Conservation (phyloP, 2,888 invertebrate genomes). For the Geotrupes spiniger region DNA sequence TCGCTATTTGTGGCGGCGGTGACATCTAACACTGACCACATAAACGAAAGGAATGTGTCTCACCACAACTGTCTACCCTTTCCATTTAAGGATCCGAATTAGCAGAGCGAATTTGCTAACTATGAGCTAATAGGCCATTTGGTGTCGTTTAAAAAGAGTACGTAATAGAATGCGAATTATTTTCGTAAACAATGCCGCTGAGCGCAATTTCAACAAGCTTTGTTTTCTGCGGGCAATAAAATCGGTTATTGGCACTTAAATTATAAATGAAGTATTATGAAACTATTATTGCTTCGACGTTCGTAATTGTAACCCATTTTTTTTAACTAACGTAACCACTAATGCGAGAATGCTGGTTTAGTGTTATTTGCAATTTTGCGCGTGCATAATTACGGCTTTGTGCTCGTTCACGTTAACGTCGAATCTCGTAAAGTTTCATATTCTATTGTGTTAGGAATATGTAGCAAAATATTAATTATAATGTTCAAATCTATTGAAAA, state of each 20-base stretch:
- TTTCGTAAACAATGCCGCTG: slow-evolving; percentile 17
- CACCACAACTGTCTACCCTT: slow-evolving; percentile 28
- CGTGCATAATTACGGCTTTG: no score
- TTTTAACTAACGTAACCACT: no score
- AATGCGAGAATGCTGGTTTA: no score
- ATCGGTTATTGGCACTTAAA: slow-evolving; percentile 20
- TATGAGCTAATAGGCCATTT: slow-evolving; percentile 21
- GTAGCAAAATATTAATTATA: no score
- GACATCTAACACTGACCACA: slow-evolving; percentile 42
- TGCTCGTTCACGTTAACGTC: no score
- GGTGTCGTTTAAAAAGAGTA: slow-evolving; percentile 19
- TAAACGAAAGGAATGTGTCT: slow-evolving; percentile 40
- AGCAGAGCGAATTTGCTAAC: slow-evolving; percentile 21
- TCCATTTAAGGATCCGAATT: slow-evolving; percentile 22
- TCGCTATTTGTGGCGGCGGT: slow-evolving; percentile 36
- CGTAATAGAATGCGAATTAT: slow-evolving; percentile 20
- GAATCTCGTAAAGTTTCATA: no score
- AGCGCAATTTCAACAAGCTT: slow-evolving; percentile 2
- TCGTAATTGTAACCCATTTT: background rate
- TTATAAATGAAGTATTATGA: slow-evolving; percentile 21
- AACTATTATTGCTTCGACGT: slow-evolving; percentile 4
- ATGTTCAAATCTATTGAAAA: no score
- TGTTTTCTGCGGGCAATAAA: slow-evolving; percentile 17
- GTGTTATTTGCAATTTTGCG: no score
- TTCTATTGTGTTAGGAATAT: no score